Evolutionary conservation across 2,797 vertebrate genomes (phyloP), one percentile per base, ranked within the genome.

Genomic region (Benthosema pterotum): DNA sequence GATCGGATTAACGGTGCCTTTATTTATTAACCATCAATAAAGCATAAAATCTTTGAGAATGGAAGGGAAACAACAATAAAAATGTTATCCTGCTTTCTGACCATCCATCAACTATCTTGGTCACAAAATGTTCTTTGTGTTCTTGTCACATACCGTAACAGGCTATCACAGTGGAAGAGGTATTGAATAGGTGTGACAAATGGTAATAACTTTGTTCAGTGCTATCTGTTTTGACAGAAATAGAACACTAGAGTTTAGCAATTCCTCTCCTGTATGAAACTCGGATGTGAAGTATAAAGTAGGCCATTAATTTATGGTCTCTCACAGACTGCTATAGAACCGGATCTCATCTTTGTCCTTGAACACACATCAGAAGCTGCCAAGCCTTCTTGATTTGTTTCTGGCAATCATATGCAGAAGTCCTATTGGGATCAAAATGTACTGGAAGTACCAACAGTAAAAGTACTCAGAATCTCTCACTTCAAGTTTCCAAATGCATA

Each of bases 241-340:
- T 28, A 28, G 7, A 6, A 28, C 28, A 28, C 28, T 6, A 28
- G 28, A 28, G 28, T 28, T 28, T 3, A 28, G n/a, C n/a, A n/a
- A n/a, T 28, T 4, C 25, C 5, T 28, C 28, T n/a, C n/a, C n/a
- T 0, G 5, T 25, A 70, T 67, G 62, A 52, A 51, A 55, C 32
- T n/a, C 28, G 4, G 22, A 25, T 25, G 22, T 3, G 22, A 25
- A 25, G 22, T 25, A 25, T 25, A 25, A 25, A 25, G 22, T 25
- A 25, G 22, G 22, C 22, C 22, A 25, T 25, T 25, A 1, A 25
- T 25, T 25, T 25, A 25, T 5, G 22, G 66, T 83, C 65, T 58
- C 75, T 48, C 17, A 74, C 63, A 78, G n/a, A n/a, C 80, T 61
- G 57, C 52, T 68, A 69, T 71, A 71, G 71, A 77, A 69, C 45